These are phyloP conservation scores for Erpornis zantholeuca DNA, from an alignment of 2,113 vertebrate genomes.

Conservation along the genomic window DNA sequence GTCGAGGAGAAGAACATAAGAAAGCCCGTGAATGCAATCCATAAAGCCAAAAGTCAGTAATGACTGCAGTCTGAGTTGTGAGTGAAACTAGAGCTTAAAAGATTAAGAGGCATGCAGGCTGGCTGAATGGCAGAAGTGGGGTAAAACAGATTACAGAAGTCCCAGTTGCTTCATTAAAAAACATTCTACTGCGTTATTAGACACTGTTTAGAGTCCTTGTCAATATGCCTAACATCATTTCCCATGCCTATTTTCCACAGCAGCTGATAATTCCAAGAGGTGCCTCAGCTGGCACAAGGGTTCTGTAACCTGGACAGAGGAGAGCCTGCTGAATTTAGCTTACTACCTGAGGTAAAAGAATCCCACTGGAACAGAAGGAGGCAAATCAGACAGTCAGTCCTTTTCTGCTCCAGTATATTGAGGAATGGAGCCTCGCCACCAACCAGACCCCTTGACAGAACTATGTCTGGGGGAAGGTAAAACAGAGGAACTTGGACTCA, in stretches of 20 bases:
- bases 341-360: neutral
- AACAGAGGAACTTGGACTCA: neutral
- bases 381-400: neutral
- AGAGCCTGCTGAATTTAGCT: neutral
- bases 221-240: neutral
- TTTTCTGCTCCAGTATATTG: neutral
- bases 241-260: accelerated
- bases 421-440: neutral
- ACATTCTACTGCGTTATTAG: neutral
- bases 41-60: slow-evolving; percentile 23
- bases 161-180: neutral
- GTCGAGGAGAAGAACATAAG: neutral
- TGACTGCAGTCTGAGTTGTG: slow-evolving; percentile 27
- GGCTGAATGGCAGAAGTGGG: neutral
- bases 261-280: neutral
- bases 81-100: slow-evolving; percentile 74
- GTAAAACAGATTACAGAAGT: slow-evolving; percentile 1
- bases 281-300: too few species aligned
- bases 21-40: neutral
- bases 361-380: neutral
- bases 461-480: neutral
- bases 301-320: accelerated
- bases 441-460: neutral
- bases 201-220: neutral
- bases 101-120: slow-evolving; percentile 61